phyloP scores from a whole-genome alignment of 1,140 invertebrate species.

The Piezodorus guildinii region DNA sequence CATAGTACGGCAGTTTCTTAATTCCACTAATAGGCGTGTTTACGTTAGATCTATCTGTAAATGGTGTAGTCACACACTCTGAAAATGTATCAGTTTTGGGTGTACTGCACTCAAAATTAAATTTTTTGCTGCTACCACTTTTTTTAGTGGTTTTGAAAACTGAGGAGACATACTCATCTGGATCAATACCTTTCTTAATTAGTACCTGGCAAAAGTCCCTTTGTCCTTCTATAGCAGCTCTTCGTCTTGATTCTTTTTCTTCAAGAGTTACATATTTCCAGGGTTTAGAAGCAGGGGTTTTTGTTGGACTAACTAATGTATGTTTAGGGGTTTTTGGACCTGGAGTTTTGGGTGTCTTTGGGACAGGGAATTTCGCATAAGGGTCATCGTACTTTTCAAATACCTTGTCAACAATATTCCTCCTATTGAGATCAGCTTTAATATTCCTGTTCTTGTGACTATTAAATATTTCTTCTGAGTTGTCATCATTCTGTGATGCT shows the following conservation, averaged over 20 bases:
- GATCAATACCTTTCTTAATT: background rate
- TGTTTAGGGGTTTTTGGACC: background rate
- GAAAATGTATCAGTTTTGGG: background rate
- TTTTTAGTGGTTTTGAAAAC: background rate
- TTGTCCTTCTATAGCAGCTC: background rate
- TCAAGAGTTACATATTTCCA: slow-evolving; percentile 1
- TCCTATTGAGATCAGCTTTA: background rate
- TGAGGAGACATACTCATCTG: background rate
- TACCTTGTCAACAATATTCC: background rate
- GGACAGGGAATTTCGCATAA: background rate
- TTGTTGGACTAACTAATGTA: background rate
- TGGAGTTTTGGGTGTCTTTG: background rate
- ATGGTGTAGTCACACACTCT: background rate
- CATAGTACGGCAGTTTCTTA: background rate
- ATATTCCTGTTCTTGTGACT: background rate
- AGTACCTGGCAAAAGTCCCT: background rate
- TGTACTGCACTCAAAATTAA: slow-evolving; percentile 10
- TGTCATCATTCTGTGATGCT: background rate
- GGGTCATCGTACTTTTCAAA: slow-evolving; percentile 6
- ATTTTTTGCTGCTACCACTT: slow-evolving; percentile 2
- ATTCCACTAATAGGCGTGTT: background rate
- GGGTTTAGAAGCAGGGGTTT: background rate
- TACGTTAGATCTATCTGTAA: background rate
- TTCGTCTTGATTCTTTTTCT: background rate
- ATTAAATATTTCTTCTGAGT: background rate